Percentiles rank a stretch among this genome's conserved stretches.
Conservation (phyloP, 2,888 invertebrate genomes). For the Synanthedon tipuliformis region DNA sequence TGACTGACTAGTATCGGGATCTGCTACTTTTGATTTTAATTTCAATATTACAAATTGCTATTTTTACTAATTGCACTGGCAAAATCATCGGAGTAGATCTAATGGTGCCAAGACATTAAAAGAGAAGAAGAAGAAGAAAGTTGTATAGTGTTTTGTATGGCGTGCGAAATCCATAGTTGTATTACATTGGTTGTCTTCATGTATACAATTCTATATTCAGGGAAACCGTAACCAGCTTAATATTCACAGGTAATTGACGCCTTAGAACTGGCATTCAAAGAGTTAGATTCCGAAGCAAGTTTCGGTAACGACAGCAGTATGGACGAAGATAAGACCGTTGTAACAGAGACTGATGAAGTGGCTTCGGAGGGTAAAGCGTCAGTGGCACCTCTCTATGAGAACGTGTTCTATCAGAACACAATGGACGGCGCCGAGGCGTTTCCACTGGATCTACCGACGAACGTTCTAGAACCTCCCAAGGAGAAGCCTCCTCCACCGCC, state of each 20-base stretch:
- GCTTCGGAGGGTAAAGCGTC: slow-evolving; percentile 18
- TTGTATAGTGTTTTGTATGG: no score
- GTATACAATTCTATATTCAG: neutral
- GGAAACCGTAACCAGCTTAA: slow-evolving; percentile 3
- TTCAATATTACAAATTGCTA: no score
- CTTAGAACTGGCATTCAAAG: slow-evolving; percentile 73
- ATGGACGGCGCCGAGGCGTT: slow-evolving; percentile 46
- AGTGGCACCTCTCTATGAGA: slow-evolving; percentile 71
- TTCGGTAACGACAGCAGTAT: slow-evolving; percentile 29
- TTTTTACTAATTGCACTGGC: no score
- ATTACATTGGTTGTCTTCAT: neutral
- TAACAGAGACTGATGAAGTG: slow-evolving; percentile 10
- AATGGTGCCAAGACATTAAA: no score
- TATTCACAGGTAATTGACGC: slow-evolving; percentile 71
- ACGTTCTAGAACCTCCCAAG: slow-evolving; percentile 79
- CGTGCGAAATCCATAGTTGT: neutral
- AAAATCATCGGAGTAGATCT: no score
- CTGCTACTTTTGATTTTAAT: no score
- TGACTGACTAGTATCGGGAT: no score
- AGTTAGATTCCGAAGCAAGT: slow-evolving; percentile 68
- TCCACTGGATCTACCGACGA: slow-evolving; percentile 69
- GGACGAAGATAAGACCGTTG: slow-evolving; percentile 39
- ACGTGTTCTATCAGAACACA: slow-evolving; percentile 64
- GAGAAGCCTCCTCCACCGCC: slow-evolving; percentile 90
- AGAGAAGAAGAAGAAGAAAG: no score